These are phyloP conservation scores for Clarias laeviceps DNA, from an alignment of 2,797 vertebrate genomes.

Conservation along the genomic window DNA sequence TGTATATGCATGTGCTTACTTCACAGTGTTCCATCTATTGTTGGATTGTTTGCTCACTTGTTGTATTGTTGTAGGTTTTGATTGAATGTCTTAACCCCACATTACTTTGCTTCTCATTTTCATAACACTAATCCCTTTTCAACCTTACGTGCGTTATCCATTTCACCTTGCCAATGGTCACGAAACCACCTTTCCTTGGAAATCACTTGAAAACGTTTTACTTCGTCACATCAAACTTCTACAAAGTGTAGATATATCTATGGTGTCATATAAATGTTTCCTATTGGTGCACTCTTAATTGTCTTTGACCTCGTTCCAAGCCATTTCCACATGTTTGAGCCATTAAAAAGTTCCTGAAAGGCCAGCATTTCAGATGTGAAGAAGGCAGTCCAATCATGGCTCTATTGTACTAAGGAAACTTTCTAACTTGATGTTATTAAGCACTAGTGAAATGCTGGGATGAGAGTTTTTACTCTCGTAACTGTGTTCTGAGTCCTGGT, in stretches of 20 bases:
- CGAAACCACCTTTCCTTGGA: neutral
- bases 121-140: neutral
- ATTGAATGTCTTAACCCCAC: neutral
- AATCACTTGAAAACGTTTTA: neutral
- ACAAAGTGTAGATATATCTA: neutral
- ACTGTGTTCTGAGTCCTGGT: too few species aligned
- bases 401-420: too few species aligned
- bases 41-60: neutral
- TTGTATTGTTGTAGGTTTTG: neutral
- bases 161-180: conserved; percentile 4
- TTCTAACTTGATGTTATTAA: too few species aligned
- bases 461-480: too few species aligned
- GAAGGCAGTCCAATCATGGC: too few species aligned
- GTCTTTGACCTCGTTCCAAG: too few species aligned
- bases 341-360: too few species aligned
- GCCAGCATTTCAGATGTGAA: too few species aligned
- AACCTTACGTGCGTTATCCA: neutral
- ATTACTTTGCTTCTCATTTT: conserved; percentile 1
- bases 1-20: neutral
- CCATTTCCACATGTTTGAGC: too few species aligned
- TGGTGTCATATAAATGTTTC: neutral
- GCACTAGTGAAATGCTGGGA: too few species aligned
- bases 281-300: neutral
- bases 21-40: neutral
- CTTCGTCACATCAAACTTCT: neutral